phyloP scores from a whole-genome alignment of 1,140 invertebrate genomes.

The Hydropsyche tenuis region DNA sequence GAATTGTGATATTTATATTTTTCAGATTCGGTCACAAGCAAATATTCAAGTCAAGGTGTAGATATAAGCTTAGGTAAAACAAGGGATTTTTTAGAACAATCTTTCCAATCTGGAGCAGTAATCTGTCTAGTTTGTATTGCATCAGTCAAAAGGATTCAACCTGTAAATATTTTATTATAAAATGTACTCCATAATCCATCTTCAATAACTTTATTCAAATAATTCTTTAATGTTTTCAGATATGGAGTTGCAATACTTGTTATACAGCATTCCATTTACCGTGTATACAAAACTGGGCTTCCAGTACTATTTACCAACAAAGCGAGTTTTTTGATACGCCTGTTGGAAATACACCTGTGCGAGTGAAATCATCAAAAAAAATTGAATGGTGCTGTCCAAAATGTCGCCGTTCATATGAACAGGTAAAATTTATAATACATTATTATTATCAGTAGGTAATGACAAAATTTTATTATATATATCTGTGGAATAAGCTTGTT shows the following conservation, averaged over 20 bases:
- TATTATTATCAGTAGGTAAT: too few species aligned
- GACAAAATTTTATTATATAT: too few species aligned
- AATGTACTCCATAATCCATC: too few species aligned
- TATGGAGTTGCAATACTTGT: constrained; percentile 85
- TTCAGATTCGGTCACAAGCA: constrained; percentile 38
- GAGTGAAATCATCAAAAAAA: constrained; percentile 52
- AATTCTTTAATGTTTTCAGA: constrained; percentile 52
- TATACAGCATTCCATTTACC: constrained; percentile 84
- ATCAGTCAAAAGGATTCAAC: constrained; percentile 80
- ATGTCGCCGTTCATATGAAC: constrained; percentile 81
- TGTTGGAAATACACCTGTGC: constrained; percentile 61
- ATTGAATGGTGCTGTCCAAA: constrained; percentile 82
- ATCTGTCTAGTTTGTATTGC: constrained; percentile 93
- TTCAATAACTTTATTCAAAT: constrained; percentile 16
- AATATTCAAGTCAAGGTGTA: constrained; percentile 30
- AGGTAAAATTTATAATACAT: constrained; percentile 54
- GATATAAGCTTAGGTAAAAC: constrained; percentile 56
- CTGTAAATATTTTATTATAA: constrained; percentile 60
- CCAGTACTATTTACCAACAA: constrained; percentile 80
- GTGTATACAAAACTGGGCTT: constrained; percentile 93
- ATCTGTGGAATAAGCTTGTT: too few species aligned
- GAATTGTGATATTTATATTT: constrained; percentile 2
- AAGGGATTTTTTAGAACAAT: constrained; percentile 75
- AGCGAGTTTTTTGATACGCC: constrained; percentile 64
- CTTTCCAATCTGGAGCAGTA: constrained; percentile 76